Evolutionary conservation across 2,888 invertebrate genomes (phyloP), one percentile per base, ranked within the genome.

Genomic region (Eurois occulta): DNA sequence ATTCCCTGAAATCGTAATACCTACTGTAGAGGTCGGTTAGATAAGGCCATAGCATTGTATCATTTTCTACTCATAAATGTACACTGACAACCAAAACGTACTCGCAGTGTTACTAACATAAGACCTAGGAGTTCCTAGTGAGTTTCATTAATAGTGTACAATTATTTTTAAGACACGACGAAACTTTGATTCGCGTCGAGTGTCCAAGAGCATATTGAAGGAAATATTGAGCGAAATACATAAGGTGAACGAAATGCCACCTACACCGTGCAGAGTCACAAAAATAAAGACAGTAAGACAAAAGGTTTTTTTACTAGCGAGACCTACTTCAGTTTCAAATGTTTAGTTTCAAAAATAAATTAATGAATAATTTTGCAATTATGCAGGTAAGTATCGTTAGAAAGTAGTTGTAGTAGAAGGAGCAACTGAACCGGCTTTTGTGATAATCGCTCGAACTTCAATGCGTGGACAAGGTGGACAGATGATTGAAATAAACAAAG

Each of bases 191-290:
- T 60, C 68, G 0, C 73, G 67, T 55, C 78, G 62, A 38, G 43
- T 85, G 35, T 73, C 78, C 28, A 77, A 48, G 32, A 46, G 78
- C 28, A 81, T 85, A 66, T 70, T 84, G 58, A 68, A 62, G 21
- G 75, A 75, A 78, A 75, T 84, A 72, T 66, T 85, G 41, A 3
- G 32, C 4, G 55, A 66, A 52, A 75, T 81, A 64, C 65, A 77
- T 41, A 75, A 66, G 21, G 41, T 58, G 65, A 68, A 71, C 16
- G n/a, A 64, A 52, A 72, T 38, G 35, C 77, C 18, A 16, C 35
- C 18, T n/a, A 13, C 13, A 11, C 69, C 62, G 41, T 24, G 41
- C 18, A 68, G 32, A 35, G 18, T 62, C 35, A 66, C 28, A 35
- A 78, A 48, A 75, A 62, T 69, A 64, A 72, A 66, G 48, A 75